Percentiles rank a stretch among this genome's conserved stretches.
These are phyloP conservation scores for Phalangium opilio DNA, from an alignment of 2,888 invertebrate genomes.

Conservation along the genomic window DNA sequence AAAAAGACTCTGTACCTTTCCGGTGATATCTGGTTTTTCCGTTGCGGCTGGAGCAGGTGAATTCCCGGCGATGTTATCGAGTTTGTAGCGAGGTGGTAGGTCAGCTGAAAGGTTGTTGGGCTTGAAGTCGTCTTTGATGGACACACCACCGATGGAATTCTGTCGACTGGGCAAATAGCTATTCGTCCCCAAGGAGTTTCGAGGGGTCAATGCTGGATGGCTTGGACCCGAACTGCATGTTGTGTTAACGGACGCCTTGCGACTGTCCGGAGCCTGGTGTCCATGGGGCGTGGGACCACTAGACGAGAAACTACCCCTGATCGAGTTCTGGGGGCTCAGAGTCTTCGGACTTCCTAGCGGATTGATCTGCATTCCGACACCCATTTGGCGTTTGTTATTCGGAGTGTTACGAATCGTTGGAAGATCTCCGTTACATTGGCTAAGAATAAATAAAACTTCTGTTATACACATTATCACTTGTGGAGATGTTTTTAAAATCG, in stretches of 20 bases:
- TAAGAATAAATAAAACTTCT: constrained; percentile 28
- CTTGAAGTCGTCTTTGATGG: constrained; percentile 25
- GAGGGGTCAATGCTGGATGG: constrained; percentile 8
- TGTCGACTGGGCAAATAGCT: constrained; percentile 26
- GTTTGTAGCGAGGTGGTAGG: no score
- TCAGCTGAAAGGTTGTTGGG: constrained; percentile 12
- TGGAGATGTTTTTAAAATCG: no score
- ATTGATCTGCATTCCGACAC: constrained; percentile 1
- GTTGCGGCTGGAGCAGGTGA: no score
- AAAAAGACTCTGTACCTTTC: no score
- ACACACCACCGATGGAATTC: constrained; percentile 26
- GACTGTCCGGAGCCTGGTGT: constrained; percentile 23
- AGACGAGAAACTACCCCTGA: constrained; percentile 25
- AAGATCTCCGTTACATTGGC: constrained; percentile 45
- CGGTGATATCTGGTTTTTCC: no score
- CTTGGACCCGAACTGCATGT: constrained; percentile 22
- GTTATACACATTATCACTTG: no score
- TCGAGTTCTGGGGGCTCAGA: constrained; percentile 57
- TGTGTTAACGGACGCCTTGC: constrained; percentile 28
- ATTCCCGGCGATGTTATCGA: no score
- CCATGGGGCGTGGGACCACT: constrained; percentile 13
- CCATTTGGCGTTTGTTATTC: constrained; percentile 28
- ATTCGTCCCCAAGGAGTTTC: constrained; percentile 2
- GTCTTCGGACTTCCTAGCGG: constrained; percentile 25
- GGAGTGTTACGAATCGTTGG: constrained; percentile 23